Percentiles rank a stretch among this genome's conserved stretches.
These are phyloP conservation scores for Euproctis similis DNA, from an alignment of 2,888 invertebrate genomes.

Conservation along the genomic window DNA sequence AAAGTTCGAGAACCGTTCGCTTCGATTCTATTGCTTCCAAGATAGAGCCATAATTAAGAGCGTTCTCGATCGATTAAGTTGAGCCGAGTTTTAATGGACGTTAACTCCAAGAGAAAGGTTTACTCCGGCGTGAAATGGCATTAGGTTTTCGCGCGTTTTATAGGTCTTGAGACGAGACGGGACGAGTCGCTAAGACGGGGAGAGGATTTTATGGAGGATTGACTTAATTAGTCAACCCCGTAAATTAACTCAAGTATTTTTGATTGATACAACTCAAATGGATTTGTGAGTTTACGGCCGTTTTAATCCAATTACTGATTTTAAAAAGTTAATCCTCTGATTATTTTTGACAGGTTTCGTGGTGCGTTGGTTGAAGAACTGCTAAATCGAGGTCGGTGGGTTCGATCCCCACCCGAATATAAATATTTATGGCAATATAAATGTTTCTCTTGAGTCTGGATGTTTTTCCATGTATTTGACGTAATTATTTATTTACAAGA, in stretches of 20 bases:
- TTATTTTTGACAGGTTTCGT: too few relatives aligned
- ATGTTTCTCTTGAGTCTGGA: too few relatives aligned
- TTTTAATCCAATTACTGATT: too few relatives aligned
- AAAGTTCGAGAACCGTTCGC: constrained; percentile 49
- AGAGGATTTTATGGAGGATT: constrained; percentile 69
- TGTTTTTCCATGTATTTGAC: too few relatives aligned
- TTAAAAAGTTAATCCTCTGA: too few relatives aligned
- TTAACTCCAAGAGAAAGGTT: constrained; percentile 73
- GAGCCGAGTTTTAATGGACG: constrained; percentile 74
- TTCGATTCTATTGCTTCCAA: constrained; percentile 49
- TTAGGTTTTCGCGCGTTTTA: constrained; percentile 75
- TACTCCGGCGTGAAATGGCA: constrained; percentile 75
- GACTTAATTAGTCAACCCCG: constrained; percentile 66
- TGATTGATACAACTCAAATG: constrained; percentile 57
- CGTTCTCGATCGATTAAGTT: constrained; percentile 75
- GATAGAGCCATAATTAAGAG: constrained; percentile 74
- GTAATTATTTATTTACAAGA: too few relatives aligned
- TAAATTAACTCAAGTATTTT: constrained; percentile 65
- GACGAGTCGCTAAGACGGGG: constrained; percentile 70
- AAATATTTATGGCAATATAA: too few relatives aligned
- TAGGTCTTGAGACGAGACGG: constrained; percentile 44
- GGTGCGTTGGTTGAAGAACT: too few relatives aligned
- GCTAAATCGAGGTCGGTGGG: too few relatives aligned
- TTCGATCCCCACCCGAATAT: too few relatives aligned
- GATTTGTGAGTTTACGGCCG: constrained; percentile 45